Percentiles rank a stretch among this genome's conserved stretches.
These are phyloP conservation scores for Lutjanus erythropterus DNA, from an alignment of 2,113 vertebrate species.

Conservation along the genomic window DNA sequence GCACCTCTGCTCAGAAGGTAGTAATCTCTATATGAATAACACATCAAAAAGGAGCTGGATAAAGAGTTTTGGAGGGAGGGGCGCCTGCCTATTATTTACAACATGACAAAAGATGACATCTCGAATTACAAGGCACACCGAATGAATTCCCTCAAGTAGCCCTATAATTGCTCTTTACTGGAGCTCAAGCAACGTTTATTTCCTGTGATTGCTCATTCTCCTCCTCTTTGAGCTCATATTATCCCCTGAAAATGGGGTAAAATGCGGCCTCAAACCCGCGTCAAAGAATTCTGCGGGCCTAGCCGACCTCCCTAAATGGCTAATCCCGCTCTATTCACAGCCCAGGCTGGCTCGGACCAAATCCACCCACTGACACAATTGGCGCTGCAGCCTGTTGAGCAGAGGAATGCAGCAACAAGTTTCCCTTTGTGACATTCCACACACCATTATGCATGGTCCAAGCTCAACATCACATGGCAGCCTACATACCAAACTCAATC, in stretches of 20 bases:
- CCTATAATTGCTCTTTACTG: conserved; percentile 11
- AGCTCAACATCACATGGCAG: conserved; percentile 72
- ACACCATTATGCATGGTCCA: conserved; percentile 67
- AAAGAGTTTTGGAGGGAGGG: conserved; percentile 9
- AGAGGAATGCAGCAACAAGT: conserved; percentile 83
- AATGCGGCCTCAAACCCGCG: conserved; percentile 7
- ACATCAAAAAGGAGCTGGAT: background rate
- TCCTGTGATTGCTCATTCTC: conserved; percentile 27
- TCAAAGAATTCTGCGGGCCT: conserved; percentile 48
- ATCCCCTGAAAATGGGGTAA: conserved; percentile 33
- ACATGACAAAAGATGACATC: conserved; percentile 32
- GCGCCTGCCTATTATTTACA: conserved; percentile 10
- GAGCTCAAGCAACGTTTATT: conserved; percentile 13
- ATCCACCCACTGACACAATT: conserved; percentile 82
- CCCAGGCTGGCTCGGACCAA: conserved; percentile 51
- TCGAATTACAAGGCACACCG: conserved; percentile 19
- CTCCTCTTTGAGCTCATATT: background rate
- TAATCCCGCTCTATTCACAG: conserved; percentile 74
- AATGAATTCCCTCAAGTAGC: conserved; percentile 8
- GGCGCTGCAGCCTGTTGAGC: conserved; percentile 76
- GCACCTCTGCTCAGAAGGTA: conserved; percentile 25
- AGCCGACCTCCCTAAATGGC: conserved; percentile 56
- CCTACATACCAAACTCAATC: conserved; percentile 60
- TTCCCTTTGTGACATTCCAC: conserved; percentile 83
- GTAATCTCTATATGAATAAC: conserved; percentile 21